Evolutionary conservation across 2,888 invertebrate genomes (phyloP).

Genomic region (Chymomyza caudatula): DNA sequence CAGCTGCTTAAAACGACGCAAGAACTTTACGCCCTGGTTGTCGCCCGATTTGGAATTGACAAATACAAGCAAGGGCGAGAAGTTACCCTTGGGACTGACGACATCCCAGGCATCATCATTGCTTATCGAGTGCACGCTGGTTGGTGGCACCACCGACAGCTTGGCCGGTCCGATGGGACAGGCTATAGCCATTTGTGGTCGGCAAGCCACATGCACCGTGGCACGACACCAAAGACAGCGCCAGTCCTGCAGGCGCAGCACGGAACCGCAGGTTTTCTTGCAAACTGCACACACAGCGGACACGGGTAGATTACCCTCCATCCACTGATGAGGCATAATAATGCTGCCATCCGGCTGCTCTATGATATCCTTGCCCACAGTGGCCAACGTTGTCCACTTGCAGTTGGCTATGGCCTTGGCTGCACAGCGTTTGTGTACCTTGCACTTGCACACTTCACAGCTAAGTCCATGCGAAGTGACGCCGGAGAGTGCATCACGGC

Average conservation of each 20-base stretch:
- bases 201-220: constrained; percentile 94
- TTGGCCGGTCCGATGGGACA: constrained; percentile 94
- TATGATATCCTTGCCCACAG: constrained; percentile 95
- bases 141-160: constrained; percentile 96
- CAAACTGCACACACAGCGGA: constrained; percentile 95
- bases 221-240: constrained; percentile 97
- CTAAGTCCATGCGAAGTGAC: constrained; percentile 97
- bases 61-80: constrained; percentile 92
- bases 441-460: constrained; percentile 98
- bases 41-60: constrained; percentile 99
- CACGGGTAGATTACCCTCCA: constrained; percentile 97
- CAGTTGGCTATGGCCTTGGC: constrained; percentile 95
- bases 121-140: constrained; percentile 92
- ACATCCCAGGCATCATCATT: constrained; percentile 95
- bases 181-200: constrained; percentile 86
- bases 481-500: constrained; percentile 93
- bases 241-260: constrained; percentile 96
- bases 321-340: constrained; percentile 98
- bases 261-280: constrained; percentile 97
- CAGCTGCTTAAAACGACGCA: constrained; percentile 95
- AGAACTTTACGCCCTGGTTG: constrained; percentile 97
- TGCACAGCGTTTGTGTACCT: constrained; percentile 97
- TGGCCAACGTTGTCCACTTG: constrained; percentile 98
- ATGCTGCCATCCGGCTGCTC: constrained; percentile 94
- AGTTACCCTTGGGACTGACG: constrained; percentile 82